Percentiles rank a stretch among this genome's conserved stretches.
These are phyloP conservation scores for Sander lucioperca DNA, from an alignment of 2,113 vertebrate species.

Conservation along the genomic window DNA sequence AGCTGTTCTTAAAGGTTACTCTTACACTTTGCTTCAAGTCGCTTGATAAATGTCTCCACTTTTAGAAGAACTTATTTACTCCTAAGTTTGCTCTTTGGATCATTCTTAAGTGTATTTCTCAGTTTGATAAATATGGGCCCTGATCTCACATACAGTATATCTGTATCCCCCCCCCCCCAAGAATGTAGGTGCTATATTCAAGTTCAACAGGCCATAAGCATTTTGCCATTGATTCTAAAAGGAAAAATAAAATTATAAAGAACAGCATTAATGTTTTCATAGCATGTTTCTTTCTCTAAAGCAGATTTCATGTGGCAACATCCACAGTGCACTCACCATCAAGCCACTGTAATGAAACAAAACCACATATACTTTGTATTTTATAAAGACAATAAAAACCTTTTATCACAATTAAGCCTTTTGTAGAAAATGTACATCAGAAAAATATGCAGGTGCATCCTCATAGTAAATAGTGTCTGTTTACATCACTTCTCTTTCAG, in stretches of 20 bases:
- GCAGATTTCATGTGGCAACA: conserved; percentile 72
- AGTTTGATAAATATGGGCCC: conserved; percentile 54
- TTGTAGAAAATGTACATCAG: conserved; percentile 89
- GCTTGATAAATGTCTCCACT: neutral
- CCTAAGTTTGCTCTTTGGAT: neutral
- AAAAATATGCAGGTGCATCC: conserved; percentile 86
- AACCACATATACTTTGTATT: conserved; percentile 79
- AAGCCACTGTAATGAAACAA: conserved; percentile 78
- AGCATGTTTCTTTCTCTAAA: conserved; percentile 72
- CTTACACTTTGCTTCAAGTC: neutral
- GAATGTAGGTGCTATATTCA: conserved; percentile 79
- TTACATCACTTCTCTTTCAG: conserved; percentile 69
- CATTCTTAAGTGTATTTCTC: neutral
- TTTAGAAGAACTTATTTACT: neutral
- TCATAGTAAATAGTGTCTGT: conserved; percentile 82
- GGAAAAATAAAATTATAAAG: conserved; percentile 61
- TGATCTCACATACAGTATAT: conserved; percentile 35
- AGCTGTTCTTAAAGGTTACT: neutral
- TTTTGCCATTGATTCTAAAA: conserved; percentile 78
- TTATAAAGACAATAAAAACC: conserved; percentile 88
- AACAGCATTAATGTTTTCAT: conserved; percentile 60
- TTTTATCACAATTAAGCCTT: conserved; percentile 85
- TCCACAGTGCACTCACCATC: conserved; percentile 66
- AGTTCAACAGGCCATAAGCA: conserved; percentile 85
- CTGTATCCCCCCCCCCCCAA: conserved; percentile 20